Percentiles rank a stretch among this genome's conserved stretches.
These are phyloP conservation scores for Drosophila eugracilis DNA, from an alignment of 1,140 invertebrate genomes.

Conservation along the genomic window DNA sequence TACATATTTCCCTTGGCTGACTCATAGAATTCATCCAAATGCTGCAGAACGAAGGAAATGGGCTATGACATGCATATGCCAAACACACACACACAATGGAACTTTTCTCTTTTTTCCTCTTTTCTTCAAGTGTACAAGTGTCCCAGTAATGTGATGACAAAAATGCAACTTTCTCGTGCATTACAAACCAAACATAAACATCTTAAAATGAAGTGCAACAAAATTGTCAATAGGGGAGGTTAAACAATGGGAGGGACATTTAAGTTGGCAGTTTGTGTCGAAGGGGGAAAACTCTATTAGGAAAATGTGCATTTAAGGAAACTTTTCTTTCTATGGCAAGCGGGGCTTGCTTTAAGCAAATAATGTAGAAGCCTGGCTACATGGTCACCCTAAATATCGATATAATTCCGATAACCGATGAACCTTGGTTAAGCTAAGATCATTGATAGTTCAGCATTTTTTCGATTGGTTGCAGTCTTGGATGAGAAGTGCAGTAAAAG, in stretches of 20 bases:
- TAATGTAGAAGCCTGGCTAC: too few species aligned
- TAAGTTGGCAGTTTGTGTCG: too few species aligned
- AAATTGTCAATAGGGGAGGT: slow-evolving; percentile 6
- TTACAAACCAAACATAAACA: slow-evolving; percentile 73
- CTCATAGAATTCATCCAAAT: slow-evolving; percentile 44
- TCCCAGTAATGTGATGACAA: slow-evolving; percentile 38
- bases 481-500: too few species aligned
- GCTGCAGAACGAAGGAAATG: slow-evolving; percentile 30
- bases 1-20: slow-evolving; percentile 36
- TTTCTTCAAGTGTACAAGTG: slow-evolving; percentile 15
- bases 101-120: background rate
- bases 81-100: slow-evolving; percentile 17
- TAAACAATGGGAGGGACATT: slow-evolving; percentile 1
- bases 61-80: slow-evolving; percentile 34
- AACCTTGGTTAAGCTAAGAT: too few species aligned
- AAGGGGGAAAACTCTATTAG: background rate
- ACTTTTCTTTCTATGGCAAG: too few species aligned
- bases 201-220: slow-evolving; percentile 54
- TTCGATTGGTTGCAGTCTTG: too few species aligned
- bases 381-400: too few species aligned
- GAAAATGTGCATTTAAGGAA: background rate
- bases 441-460: too few species aligned
- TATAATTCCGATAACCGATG: too few species aligned
- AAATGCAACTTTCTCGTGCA: slow-evolving; percentile 44
- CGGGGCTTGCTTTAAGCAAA: too few species aligned